phyloP scores from a whole-genome alignment of 2,888 invertebrate species.

The Synanthedon andrenaeformis region DNA sequence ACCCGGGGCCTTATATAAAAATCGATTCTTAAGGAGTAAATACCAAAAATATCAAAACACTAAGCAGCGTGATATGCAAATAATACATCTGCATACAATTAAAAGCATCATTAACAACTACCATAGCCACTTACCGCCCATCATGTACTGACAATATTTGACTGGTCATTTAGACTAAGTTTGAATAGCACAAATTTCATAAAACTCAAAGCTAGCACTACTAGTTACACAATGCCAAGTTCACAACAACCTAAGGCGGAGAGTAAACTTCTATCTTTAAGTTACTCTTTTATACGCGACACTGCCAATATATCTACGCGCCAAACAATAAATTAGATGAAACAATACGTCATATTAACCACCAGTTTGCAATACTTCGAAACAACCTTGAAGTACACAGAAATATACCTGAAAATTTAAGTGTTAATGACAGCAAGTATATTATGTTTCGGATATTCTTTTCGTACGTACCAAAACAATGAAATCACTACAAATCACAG shows the following conservation, averaged over 20 bases:
- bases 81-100: background rate
- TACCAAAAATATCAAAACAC: too few relatives aligned
- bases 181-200: slow-evolving; percentile 20
- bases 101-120: background rate
- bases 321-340: slow-evolving; percentile 48
- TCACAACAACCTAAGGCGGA: slow-evolving; percentile 1
- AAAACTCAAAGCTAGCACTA: slow-evolving; percentile 31
- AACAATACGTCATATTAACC: slow-evolving; percentile 34
- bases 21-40: too few relatives aligned
- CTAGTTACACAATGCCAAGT: slow-evolving; percentile 41
- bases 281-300: background rate
- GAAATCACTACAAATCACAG: slow-evolving; percentile 4
- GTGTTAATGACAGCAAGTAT: slow-evolving; percentile 20
- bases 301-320: slow-evolving; percentile 31
- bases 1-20: too few relatives aligned
- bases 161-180: slow-evolving; percentile 20
- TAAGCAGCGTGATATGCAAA: too few relatives aligned
- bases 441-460: slow-evolving; percentile 9
- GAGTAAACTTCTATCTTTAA: too few relatives aligned
- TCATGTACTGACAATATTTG: slow-evolving; percentile 32
- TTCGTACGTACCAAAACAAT: slow-evolving; percentile 35
- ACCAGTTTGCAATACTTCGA: slow-evolving; percentile 32
- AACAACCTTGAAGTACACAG: slow-evolving; percentile 52
- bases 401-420: slow-evolving; percentile 33
- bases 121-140: slow-evolving; percentile 49